Base-by-base conservation (phyloP, 2,797 vertebrate genomes). In the Galagoides demidoff region DNA sequence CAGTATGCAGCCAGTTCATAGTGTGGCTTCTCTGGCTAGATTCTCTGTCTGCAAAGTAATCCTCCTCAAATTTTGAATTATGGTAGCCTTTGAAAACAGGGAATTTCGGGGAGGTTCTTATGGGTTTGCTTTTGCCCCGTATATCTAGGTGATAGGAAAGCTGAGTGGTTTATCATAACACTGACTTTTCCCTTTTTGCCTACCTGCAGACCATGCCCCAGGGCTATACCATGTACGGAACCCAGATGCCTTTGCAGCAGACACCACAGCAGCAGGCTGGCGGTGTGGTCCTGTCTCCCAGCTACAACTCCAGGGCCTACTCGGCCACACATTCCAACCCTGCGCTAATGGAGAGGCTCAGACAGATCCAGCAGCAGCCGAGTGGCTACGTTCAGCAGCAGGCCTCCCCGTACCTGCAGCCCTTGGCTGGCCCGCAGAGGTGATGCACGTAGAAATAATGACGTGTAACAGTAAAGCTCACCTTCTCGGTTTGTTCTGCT, bases 151-250 rank as follows among this genome's bases (percentile, higher is more conserved):
- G 49, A 39, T 23, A 31, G 45, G 76, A 78, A 57, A 61, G 45
- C 49, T 25, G 34, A 71, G 31, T 39, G 59, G 20, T 27, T 27
- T 37, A 55, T 19, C 2, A 13, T 34, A 20, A 23, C 27, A 0
- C 17, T 96, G 84, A 92, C 91, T 63, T 86, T 13, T 64, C 76
- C 66, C 81, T 74, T 63, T 76, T 91, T 87, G 81, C n/a, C 57
- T 92, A 31, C 77, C 59, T 13, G 4, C 97, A 99, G 98, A 90
- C 97, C 59, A 68, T 98, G 96, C 96, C 98, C 34, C 98, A 98
- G 23, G 98, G 98, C 6, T 98, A 99, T 79, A 98, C 98, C 0
- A 98, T 98, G 98, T 98, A 98, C 3, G 97, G 98, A 82, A 97
- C 98, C 0, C 97, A 97, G 88, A 96, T 98, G 98, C 96, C 98